Evolutionary conservation across 2,888 invertebrate genomes (phyloP).

Genomic region (Ctena decussata): DNA sequence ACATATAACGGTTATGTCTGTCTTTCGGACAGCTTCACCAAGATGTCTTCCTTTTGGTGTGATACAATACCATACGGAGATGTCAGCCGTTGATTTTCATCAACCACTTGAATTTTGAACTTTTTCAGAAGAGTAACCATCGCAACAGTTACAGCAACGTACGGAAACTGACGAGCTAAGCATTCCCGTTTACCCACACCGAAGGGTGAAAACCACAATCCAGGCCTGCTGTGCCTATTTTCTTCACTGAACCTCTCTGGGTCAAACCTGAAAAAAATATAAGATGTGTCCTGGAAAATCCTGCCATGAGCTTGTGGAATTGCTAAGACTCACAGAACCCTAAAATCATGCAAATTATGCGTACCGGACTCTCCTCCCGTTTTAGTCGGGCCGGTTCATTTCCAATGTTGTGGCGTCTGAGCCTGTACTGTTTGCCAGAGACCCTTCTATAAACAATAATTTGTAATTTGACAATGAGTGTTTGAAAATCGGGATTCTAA

Average conservation of each 20-base stretch:
- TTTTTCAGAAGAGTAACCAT: not conserved
- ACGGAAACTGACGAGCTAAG: not conserved
- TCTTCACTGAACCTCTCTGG: not conserved
- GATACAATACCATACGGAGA: not conserved
- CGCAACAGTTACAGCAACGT: not conserved
- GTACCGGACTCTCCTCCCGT: no score
- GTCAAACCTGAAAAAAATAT: not conserved
- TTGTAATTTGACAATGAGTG: no score
- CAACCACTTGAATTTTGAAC: not conserved
- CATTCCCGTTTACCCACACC: not conserved
- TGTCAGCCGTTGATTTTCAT: not conserved
- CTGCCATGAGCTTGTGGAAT: no score
- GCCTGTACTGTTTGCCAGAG: no score
- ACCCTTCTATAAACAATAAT: no score
- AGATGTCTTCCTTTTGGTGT: not conserved
- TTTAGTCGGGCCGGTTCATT: no score
- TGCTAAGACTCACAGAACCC: no score
- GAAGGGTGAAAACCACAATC: not conserved
- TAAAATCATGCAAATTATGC: no score
- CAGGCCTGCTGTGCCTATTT: not conserved
- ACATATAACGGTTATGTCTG: no score
- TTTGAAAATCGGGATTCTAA: no score
- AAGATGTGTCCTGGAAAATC: no score
- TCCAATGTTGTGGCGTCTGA: no score
- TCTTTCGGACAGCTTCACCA: not conserved